Percentiles rank a stretch among this genome's conserved stretches.
phyloP scores from a whole-genome alignment of 1,140 invertebrate genomes.

The Lepidurus packardi region DNA sequence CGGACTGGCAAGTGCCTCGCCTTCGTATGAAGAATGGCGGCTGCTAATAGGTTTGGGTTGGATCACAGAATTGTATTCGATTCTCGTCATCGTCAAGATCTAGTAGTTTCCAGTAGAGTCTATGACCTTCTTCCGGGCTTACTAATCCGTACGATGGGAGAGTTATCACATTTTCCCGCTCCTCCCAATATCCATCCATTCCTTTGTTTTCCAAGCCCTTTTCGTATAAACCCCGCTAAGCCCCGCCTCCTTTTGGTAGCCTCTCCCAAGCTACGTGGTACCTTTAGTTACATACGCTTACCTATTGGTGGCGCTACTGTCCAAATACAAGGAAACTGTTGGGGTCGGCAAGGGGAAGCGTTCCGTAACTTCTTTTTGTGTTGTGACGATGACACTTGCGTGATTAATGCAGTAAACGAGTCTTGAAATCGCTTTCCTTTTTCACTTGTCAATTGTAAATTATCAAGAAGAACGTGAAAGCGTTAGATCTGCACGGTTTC shows the following conservation, averaged over 20 bases:
- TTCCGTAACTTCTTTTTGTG: conserved; percentile 22
- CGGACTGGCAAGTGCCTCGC: too few species aligned
- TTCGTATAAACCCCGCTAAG: background rate
- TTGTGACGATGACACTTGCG: background rate
- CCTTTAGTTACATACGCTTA: background rate
- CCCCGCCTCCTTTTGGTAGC: background rate
- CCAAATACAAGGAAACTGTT: background rate
- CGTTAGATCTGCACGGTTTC: too few species aligned
- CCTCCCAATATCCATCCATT: background rate
- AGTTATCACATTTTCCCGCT: background rate
- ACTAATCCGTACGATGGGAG: too few species aligned
- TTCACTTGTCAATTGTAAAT: background rate
- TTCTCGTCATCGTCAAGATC: too few species aligned
- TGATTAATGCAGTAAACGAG: background rate
- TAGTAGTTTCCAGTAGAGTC: too few species aligned
- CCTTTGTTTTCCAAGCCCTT: background rate
- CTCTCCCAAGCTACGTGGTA: background rate
- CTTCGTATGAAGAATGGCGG: too few species aligned
- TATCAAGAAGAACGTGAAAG: too few species aligned
- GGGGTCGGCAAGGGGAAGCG: background rate
- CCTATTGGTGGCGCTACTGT: background rate
- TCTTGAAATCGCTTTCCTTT: background rate
- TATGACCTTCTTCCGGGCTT: background rate
- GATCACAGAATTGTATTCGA: too few species aligned
- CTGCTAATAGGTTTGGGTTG: too few species aligned